Evolutionary conservation across 2,797 vertebrate genomes (phyloP).

Genomic region (Zenarchopterus dispar): DNA sequence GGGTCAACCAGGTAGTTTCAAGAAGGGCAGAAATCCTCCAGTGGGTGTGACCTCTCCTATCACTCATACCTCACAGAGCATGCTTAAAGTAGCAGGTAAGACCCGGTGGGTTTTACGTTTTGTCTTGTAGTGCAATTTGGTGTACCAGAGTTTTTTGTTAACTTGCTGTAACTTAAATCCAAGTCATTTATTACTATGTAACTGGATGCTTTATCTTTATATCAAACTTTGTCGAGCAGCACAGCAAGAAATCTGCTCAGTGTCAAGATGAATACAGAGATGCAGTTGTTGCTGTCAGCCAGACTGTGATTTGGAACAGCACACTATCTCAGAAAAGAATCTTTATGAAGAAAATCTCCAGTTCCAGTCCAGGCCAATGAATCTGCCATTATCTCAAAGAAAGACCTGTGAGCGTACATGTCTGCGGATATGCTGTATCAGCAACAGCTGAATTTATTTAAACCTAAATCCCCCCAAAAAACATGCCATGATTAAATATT

Average conservation of each 20-base stretch:
- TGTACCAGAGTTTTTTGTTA: slow-evolving; percentile 7
- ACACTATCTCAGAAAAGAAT: slow-evolving; percentile 19
- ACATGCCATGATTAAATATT: slow-evolving; percentile 31
- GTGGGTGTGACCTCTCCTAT: slow-evolving; percentile 96
- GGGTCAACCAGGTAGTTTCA: slow-evolving; percentile 87
- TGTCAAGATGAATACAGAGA: slow-evolving; percentile 40
- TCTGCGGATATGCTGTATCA: slow-evolving; percentile 24
- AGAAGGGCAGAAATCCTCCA: slow-evolving; percentile 91
- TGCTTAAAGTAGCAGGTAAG: slow-evolving; percentile 93
- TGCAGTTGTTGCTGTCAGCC: slow-evolving; percentile 17
- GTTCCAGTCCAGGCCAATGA: too few relatives aligned
- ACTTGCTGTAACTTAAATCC: slow-evolving; percentile 23
- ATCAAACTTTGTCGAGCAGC: slow-evolving; percentile 45
- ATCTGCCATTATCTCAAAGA: slow-evolving; percentile 22
- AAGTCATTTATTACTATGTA: slow-evolving; percentile 43
- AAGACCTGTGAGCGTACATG: too few relatives aligned
- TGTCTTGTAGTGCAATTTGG: background rate
- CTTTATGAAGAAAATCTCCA: too few relatives aligned
- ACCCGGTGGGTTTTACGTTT: background rate
- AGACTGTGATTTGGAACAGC: slow-evolving; percentile 45
- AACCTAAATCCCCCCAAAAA: slow-evolving; percentile 27
- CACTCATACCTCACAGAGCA: slow-evolving; percentile 92
- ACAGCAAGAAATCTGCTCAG: slow-evolving; percentile 46
- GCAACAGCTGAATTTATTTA: slow-evolving; percentile 6
- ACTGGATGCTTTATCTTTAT: slow-evolving; percentile 41